Evolutionary conservation across 2,888 invertebrate species (phyloP), one percentile per base, ranked within the genome.

Genomic region (Eupithecia subfuscata): DNA sequence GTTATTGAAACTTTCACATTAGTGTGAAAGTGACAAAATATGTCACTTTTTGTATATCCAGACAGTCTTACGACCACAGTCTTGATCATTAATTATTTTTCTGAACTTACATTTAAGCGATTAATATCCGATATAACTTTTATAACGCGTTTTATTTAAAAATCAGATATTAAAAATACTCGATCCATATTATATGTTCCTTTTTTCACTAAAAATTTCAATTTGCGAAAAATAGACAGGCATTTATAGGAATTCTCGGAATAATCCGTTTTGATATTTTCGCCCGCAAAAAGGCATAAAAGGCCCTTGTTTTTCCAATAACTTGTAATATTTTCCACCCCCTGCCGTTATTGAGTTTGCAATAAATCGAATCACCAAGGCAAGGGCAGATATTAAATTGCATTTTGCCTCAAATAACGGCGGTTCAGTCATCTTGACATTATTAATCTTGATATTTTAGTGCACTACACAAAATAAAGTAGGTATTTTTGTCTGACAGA

Each of bases 301-400:
- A 56, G 52, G 52, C 22, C 11, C 52, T 56, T 67, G 40, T 67
- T 65, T 65, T 65, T 37, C 67, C 40, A 67, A 67, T 67, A 67
- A 40, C 65, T 67, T 67, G 67, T 67, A 67, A 67, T 67, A 67
- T 40, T 67, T 67, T 65, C 34, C n/a, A 37, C 67, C 67, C 67
- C 67, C 52, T 11, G 52, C 52, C 22, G 52, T 56, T 56, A 56
- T 63, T 63, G 63, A 30, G 63, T 30, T 25, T 16, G 25, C 63
- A 37, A 67, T 67, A 67, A 67, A 67, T 67, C 67, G 67, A 67
- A 37, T 40, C 18, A 67, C 9, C 22, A 30, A 16, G 63, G 14
- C 30, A 63, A 30, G 63, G 63, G 25, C 60, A 25, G 16, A 68
- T 71, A 63, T 75, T 75, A 60, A 60, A 75, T 71, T 69, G 63